Base-by-base conservation (phyloP, 2,113 vertebrate genomes). In the Daubentonia madagascariensis region DNA sequence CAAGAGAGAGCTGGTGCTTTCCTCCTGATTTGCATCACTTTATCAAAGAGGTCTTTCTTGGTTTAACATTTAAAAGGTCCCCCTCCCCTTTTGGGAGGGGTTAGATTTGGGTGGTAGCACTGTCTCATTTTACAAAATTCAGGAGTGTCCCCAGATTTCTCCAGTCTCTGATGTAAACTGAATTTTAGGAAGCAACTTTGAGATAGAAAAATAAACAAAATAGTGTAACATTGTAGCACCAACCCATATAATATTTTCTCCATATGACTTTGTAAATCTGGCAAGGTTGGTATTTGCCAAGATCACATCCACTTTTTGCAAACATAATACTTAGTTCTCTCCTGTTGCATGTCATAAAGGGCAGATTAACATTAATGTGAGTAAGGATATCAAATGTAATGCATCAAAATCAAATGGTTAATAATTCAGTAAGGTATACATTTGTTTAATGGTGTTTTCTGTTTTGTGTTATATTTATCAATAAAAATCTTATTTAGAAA, bases 11-110 rank as follows among this genome's bases (percentile, higher is more conserved):
- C 95, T 94, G 96, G 95, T 95, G 98, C 98, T 99, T 98, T 98
- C 98, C 98, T 98, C 98, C 98, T 76, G 98, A 98, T 99, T 99
- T 98, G 98, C 98, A 98, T 98, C 98, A 94, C 94, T 97, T 98
- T 98, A 98, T 99, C 98, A 99, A 99, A 99, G 99, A 98, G 93
- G 98, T 98, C 98, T 99, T 99, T 99, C 98, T 99, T 98, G 95
- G 97, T 85, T 97, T 98, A 98, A 98, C 97, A 96, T 98, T 99
- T 98, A n/a, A 97, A 98, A 98, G 89, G 90, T 85, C 87, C 86
- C 91, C 97, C 97, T 85, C 97, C 97, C 87, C 37, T 50, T 68
- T 87, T 32, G 59, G 59, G 48, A 97, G 76, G 98, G 87, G 93
- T 96, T 91, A 97, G 92, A 85, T 96, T 94, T 92, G 95, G 79